A percentile compares a stretch with the other conserved stretches of the same genome.
These are phyloP conservation scores for Oriolus oriolus DNA, from an alignment of 2,113 vertebrate genomes.

Conservation along the genomic window DNA sequence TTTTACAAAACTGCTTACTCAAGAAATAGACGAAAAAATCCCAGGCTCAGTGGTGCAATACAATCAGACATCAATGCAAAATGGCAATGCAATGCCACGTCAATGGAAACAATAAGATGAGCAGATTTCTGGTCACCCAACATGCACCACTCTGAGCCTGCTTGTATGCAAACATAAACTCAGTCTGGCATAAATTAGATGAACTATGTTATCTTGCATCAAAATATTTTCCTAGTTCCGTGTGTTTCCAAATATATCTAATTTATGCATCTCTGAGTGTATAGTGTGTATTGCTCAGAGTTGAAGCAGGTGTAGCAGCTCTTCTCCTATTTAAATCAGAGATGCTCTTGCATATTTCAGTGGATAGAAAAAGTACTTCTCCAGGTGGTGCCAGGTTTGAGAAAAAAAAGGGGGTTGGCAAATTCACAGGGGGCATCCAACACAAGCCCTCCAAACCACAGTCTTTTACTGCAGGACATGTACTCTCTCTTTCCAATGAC, in stretches of 20 bases:
- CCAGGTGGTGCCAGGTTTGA: neutral
- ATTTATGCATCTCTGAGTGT: neutral
- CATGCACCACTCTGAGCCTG: neutral
- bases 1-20: neutral
- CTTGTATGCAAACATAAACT: neutral
- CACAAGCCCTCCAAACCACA: neutral
- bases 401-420: neutral
- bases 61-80: neutral
- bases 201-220: neutral
- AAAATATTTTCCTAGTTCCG: neutral
- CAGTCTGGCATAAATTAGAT: neutral
- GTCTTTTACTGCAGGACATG: neutral
- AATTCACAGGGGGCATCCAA: neutral
- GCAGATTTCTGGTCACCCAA: neutral
- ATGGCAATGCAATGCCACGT: neutral
- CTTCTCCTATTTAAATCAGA: neutral
- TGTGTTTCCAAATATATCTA: neutral
- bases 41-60: neutral
- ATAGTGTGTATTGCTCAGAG: neutral
- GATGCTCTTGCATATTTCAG: neutral
- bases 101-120: neutral
- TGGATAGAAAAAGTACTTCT: neutral
- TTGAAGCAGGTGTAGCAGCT: neutral
- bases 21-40: neutral
- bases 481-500: conserved; percentile 59